Evolutionary conservation across 2,888 invertebrate genomes (phyloP).

Genomic region (Sisyra terminalis): DNA sequence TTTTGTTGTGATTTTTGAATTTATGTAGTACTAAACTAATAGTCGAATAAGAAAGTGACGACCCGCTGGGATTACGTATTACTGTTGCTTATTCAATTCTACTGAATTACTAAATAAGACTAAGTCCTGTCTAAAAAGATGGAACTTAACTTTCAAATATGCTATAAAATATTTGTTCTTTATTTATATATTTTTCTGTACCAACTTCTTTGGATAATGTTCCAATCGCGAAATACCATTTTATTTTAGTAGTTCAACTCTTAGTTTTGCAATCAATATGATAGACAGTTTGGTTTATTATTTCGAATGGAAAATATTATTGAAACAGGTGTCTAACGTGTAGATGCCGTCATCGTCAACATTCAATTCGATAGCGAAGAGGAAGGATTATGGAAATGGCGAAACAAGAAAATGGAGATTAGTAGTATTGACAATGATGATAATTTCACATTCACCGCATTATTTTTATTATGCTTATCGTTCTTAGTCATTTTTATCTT

Average conservation of each 20-base stretch:
- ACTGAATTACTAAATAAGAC: too few species aligned
- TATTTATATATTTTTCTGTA: too few species aligned
- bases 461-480: conserved; percentile 23
- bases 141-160: neutral
- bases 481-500: conserved; percentile 21
- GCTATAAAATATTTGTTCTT: too few species aligned
- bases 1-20: too few species aligned
- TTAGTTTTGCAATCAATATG: conserved; percentile 5
- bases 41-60: too few species aligned
- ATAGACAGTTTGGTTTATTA: neutral
- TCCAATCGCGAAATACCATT: too few species aligned
- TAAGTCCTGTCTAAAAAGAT: too few species aligned
- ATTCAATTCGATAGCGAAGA: conserved; percentile 27
- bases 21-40: too few species aligned
- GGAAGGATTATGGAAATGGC: conserved; percentile 35
- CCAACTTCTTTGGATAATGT: too few species aligned
- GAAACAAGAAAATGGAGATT: conserved; percentile 31
- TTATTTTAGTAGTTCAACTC: neutral
- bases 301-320: conserved; percentile 4
- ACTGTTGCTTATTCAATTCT: too few species aligned
- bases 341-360: conserved; percentile 11
- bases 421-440: conserved; percentile 18
- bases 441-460: conserved; percentile 23
- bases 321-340: conserved; percentile 2
- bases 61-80: too few species aligned